Evolutionary conservation across 2,888 invertebrate species (phyloP), one percentile per base, ranked within the genome.

Genomic region (Heteropelma amictum): DNA sequence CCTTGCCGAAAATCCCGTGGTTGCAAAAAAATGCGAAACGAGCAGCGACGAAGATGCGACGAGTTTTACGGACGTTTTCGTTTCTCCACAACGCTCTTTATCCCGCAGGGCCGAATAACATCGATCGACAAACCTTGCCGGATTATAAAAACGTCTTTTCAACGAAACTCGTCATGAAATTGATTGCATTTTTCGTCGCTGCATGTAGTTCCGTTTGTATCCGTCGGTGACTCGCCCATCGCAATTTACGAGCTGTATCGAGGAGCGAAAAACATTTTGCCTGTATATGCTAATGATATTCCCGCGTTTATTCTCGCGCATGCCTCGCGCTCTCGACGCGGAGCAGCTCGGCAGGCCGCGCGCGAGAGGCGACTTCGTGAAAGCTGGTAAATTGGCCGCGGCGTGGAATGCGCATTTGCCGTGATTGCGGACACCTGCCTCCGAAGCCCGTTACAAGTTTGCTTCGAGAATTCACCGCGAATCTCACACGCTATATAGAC

Each of bases 361-460:
- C 72, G 70, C 71, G 72, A 78, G 70, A 74, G 72, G 70, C 68
- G 79, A 79, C 81, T 84, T 80, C 81, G 86, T 85, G 86, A 86
- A 86, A 86, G 86, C 86, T 85, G 84, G 81, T 86, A 85, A 86
- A 86, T 86, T 85, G 85, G 80, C 80, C 79, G 60, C 71, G 77
- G 68, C 72, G 77, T 80, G 84, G 85, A 85, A 85, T 84, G 85
- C 83, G 81, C 86, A 82, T 86, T 85, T 79, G 80, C 85, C 80
- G 81, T 83, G 84, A 85, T 86, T 84, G 80, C 80, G 81, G 83
- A 82, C 85, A 85, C 86, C 86, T 85, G 85, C 84, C 77, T 75
- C 38, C 40, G 68, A 60, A 49, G 75, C 71, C 72, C 76, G 76
- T 76, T 72, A 72, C 71, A 56, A 42, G 51, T 76, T 72, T 26